Percentiles rank a stretch among this genome's conserved stretches.
Evolutionary conservation across 1,140 invertebrate species (phyloP).

Genomic region (Aphelinus atriplicis): DNA sequence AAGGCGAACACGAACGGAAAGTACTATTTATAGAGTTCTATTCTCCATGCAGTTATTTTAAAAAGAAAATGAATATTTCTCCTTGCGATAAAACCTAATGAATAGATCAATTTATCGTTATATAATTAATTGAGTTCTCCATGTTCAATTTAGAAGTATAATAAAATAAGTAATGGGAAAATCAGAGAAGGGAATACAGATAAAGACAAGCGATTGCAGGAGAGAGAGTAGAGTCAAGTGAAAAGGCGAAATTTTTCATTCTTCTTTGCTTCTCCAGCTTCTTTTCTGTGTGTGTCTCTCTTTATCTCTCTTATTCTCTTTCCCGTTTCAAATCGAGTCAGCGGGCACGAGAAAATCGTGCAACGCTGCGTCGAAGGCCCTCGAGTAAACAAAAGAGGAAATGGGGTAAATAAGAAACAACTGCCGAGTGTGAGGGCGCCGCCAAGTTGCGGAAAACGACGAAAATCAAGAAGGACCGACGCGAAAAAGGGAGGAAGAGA

Average conservation of each 20-base stretch:
- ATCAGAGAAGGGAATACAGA: too few species aligned
- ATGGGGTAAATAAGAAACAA: slow-evolving; percentile 60
- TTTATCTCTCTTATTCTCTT: background rate
- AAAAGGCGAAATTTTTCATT: slow-evolving; percentile 30
- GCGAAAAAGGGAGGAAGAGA: slow-evolving; percentile 7
- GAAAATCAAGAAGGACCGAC: slow-evolving; percentile 20
- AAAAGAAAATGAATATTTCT: too few species aligned
- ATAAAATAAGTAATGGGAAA: too few species aligned
- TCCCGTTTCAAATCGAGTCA: background rate
- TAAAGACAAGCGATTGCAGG: too few species aligned
- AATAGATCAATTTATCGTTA: too few species aligned
- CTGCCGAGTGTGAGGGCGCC: slow-evolving; percentile 33
- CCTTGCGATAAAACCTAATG: too few species aligned
- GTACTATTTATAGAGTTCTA: too few species aligned
- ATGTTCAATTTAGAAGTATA: too few species aligned
- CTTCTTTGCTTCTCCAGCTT: background rate
- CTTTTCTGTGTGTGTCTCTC: background rate
- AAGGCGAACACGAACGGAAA: too few species aligned
- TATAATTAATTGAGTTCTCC: too few species aligned
- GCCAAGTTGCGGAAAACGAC: slow-evolving; percentile 19
- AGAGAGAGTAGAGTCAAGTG: background rate
- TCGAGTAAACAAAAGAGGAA: slow-evolving; percentile 57
- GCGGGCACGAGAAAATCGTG: slow-evolving; percentile 5
- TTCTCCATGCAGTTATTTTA: too few species aligned
- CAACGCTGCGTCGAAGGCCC: slow-evolving; percentile 32